Percentiles rank a stretch among this genome's conserved stretches.
These are phyloP conservation scores for Oreortyx pictus DNA, from an alignment of 2,797 vertebrate genomes.

Conservation along the genomic window DNA sequence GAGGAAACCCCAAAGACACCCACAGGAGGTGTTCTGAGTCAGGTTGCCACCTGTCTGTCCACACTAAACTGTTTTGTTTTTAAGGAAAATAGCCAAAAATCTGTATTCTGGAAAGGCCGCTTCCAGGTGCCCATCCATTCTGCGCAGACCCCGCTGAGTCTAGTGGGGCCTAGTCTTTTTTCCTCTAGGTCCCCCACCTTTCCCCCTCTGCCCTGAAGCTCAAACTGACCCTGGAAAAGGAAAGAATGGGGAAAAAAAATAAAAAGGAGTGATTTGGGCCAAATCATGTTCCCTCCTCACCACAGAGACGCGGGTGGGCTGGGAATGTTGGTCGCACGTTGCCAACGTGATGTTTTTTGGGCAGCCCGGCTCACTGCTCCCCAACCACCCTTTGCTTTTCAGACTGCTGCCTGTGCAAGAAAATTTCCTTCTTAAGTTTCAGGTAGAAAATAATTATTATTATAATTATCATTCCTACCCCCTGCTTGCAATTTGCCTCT, in stretches of 20 bases:
- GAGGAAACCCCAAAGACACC: neutral
- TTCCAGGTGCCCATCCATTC: neutral
- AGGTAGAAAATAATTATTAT: constrained; percentile 80
- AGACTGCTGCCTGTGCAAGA: constrained; percentile 94
- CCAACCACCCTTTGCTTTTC: constrained; percentile 20
- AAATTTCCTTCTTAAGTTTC: constrained; percentile 95
- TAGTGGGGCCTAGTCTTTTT: too few species aligned
- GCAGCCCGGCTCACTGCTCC: neutral
- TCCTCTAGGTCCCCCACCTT: neutral
- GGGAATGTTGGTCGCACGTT: too few species aligned
- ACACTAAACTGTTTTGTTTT: neutral
- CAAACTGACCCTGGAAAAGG: neutral
- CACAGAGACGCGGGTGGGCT: neutral
- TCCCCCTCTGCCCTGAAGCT: too few species aligned
- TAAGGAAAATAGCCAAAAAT: neutral
- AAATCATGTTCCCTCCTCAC: neutral
- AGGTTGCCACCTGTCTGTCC: neutral
- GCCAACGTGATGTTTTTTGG: neutral
- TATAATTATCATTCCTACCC: constrained; percentile 61
- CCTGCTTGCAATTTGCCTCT: neutral
- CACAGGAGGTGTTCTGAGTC: neutral
- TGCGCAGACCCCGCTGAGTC: too few species aligned
- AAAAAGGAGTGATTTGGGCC: neutral
- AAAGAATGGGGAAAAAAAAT: too few species aligned
- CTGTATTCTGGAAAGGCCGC: neutral